Percentiles rank a stretch among this genome's conserved stretches.
Conservation (phyloP, 2,113 vertebrate species). For the Tricholaema leucomelas region DNA sequence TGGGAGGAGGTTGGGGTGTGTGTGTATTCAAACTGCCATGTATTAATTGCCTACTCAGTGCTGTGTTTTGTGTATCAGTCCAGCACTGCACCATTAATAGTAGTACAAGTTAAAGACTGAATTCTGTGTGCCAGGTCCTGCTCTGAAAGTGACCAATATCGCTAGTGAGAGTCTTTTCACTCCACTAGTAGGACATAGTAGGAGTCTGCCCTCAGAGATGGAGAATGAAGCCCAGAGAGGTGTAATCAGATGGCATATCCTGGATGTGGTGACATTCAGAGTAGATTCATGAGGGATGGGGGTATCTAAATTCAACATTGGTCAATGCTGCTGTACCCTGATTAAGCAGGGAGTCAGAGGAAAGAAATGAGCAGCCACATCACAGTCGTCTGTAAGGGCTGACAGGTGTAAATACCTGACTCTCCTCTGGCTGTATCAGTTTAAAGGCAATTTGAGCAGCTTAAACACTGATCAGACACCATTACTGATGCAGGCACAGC, state of each 20-base stretch:
- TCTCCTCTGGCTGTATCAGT: neutral
- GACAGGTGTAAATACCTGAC: neutral
- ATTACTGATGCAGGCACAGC: neutral
- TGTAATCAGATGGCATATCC: neutral
- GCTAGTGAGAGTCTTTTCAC: neutral
- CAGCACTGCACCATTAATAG: neutral
- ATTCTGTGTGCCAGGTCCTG: neutral
- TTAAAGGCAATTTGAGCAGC: neutral
- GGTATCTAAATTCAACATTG: neutral
- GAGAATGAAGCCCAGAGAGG: neutral
- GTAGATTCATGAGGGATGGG: neutral
- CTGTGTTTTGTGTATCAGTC: neutral
- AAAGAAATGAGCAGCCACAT: neutral
- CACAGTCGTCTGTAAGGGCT: neutral
- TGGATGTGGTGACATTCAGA: neutral
- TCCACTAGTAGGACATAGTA: no score
- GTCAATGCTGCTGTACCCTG: neutral
- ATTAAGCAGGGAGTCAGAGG: neutral
- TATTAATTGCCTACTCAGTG: neutral
- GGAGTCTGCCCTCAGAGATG: neutral
- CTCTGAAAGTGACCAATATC: neutral
- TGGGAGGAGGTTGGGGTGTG: rapidly evolving
- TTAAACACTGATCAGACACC: neutral
- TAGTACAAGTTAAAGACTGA: neutral
- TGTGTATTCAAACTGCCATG: neutral